Evolutionary conservation across 2,797 vertebrate genomes (phyloP).

Genomic region (Tamandua tetradactyla): DNA sequence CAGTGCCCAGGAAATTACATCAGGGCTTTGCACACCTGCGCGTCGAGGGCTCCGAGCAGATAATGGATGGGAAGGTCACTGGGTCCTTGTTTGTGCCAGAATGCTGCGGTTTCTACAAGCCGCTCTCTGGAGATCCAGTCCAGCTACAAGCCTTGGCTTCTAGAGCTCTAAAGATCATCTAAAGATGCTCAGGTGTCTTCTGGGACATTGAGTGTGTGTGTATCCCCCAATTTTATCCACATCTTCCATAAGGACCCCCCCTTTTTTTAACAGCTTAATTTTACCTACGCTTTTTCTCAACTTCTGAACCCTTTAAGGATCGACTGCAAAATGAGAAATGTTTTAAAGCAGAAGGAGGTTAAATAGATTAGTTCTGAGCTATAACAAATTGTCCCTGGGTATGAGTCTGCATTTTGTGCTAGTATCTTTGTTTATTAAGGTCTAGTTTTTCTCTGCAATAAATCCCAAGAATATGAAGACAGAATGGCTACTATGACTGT

Average conservation of each 20-base stretch:
- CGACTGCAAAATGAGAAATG: background rate
- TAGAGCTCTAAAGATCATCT: background rate
- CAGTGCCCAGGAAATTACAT: slow-evolving; percentile 30
- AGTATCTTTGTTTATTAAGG: slow-evolving; percentile 20
- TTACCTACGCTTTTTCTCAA: background rate
- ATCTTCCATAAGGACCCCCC: background rate
- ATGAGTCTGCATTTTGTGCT: background rate
- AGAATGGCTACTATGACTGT: background rate
- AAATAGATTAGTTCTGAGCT: slow-evolving; percentile 41
- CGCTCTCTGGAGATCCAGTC: background rate
- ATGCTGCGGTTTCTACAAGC: background rate
- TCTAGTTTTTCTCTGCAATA: background rate
- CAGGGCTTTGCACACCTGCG: slow-evolving; percentile 3
- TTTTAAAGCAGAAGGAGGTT: background rate
- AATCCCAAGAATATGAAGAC: background rate
- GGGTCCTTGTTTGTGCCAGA: background rate
- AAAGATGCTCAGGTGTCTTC: background rate
- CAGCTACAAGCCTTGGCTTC: background rate
- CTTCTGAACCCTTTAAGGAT: background rate
- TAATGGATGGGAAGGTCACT: background rate
- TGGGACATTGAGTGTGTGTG: background rate
- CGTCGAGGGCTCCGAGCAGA: background rate
- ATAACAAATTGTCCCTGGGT: background rate
- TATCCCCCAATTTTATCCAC: background rate
- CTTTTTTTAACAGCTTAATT: background rate